Percentiles rank a stretch among this genome's conserved stretches.
phyloP scores from a whole-genome alignment of 2,888 invertebrate genomes.

The Drosophila formosana region DNA sequence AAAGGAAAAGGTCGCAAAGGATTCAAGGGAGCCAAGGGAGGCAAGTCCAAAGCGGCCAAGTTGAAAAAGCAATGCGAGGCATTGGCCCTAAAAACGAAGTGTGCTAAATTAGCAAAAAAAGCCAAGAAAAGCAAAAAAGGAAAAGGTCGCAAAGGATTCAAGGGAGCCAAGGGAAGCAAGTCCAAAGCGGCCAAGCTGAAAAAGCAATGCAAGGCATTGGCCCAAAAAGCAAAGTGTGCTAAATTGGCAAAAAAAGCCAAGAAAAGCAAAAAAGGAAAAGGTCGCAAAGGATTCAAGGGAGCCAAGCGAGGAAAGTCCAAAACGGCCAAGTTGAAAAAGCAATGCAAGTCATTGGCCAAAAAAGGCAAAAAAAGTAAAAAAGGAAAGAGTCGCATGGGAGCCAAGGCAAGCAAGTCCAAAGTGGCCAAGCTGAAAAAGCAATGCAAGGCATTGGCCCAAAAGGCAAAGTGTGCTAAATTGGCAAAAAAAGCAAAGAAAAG shows the following conservation, averaged over 20 bases:
- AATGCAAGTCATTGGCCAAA: not conserved
- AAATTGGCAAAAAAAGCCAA: not conserved
- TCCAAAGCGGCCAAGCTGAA: constrained; percentile 10
- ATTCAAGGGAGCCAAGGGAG: not conserved
- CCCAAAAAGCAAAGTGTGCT: not conserved
- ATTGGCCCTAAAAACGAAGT: not conserved
- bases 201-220: not conserved
- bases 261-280: not conserved
- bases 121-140: not conserved
- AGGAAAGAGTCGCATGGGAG: not conserved
- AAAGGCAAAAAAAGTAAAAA: not conserved
- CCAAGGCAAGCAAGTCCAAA: not conserved
- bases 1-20: not conserved
- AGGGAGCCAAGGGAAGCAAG: not conserved
- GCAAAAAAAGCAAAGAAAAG: too few species aligned
- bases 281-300: not conserved
- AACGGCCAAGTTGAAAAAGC: not conserved
- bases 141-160: not conserved
- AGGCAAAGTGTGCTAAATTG: too few species aligned
- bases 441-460: too few species aligned
- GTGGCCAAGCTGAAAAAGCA: not conserved
- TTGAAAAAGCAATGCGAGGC: not conserved
- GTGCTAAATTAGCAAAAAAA: not conserved
- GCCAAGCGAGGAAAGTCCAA: not conserved
- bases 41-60: not conserved